Percentiles rank a stretch among this genome's conserved stretches.
phyloP scores from a whole-genome alignment of 2,113 vertebrate species.

The Columba livia region DNA sequence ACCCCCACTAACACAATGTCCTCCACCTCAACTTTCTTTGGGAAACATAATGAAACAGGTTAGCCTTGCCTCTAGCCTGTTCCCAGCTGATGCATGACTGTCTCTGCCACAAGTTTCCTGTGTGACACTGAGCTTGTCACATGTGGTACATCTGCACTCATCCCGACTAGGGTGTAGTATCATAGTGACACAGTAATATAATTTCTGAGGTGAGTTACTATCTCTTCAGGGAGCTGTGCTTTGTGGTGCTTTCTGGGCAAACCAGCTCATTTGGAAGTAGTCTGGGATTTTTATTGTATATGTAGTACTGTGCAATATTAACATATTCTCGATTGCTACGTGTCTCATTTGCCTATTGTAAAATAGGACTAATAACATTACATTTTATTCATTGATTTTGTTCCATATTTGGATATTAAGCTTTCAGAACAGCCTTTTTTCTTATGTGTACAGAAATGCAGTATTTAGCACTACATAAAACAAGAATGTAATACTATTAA shows the following conservation, averaged over 20 bases:
- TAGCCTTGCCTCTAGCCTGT: background rate
- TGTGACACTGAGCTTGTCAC: background rate
- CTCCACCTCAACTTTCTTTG: background rate
- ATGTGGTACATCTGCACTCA: background rate
- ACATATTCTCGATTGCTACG: background rate
- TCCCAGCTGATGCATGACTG: background rate
- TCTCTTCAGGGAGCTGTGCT: background rate
- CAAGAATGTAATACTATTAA: background rate
- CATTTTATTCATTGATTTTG: background rate
- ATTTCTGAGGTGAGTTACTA: background rate
- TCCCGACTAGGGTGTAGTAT: background rate
- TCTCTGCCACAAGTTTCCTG: background rate
- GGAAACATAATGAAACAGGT: background rate
- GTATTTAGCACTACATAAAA: background rate
- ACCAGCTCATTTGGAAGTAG: background rate
- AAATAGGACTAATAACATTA: background rate
- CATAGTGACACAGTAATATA: background rate
- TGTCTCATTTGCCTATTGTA: background rate
- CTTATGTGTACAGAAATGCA: background rate
- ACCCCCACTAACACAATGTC: background rate
- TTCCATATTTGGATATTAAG: background rate
- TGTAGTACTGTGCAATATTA: background rate
- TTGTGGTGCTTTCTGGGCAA: background rate
- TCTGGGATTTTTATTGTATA: background rate
- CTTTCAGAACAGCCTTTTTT: background rate